Evolutionary conservation across 1,140 invertebrate genomes (phyloP), one percentile per base, ranked within the genome.

Genomic region (Trachymyrmex septentrionalis): DNA sequence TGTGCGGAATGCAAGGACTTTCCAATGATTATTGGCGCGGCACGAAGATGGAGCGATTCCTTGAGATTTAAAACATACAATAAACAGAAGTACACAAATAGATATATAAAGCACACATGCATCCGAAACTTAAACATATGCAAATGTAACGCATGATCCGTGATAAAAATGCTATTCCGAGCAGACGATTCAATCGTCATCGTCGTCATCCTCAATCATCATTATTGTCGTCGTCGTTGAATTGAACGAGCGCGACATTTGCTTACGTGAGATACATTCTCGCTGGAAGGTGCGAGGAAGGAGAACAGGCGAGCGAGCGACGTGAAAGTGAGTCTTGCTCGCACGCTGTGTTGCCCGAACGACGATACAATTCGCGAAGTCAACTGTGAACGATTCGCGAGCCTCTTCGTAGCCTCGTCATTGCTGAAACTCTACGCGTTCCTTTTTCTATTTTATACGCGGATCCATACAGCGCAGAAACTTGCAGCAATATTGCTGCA

Each of bases 221-320:
- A 14, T 34, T 21, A n/a, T 76, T 14, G 9, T 61, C n/a, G 3
- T 34, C 44, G 19, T 48, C 53, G 38, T 72, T 38, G 38, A 57
- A 84, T 66, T 73, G n/a, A 24, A 55, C 27, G 69, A 53, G 44
- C 44, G 78, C 85, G 67, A 64, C 57, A 81, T 86, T 82, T 86
- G 24, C 66, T 57, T 84, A 85, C 50, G 86, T 67, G 69, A 57
- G 44, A 66, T 85, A 75, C 55, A 85, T 87, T 85, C 81, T 66
- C 50, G 24, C 81, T 66, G 24, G 30, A 82, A 57, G 24, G 44
- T 86, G 72, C 66, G 48, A 85, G 86, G 86, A 78, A 76, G 86
- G 78, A 80, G 85, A 85, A 84, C 34, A 50, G 9, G 30, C 48
- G 38, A 80, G 57, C 71, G 71, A 71, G 21, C 72, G 34, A 81